A percentile compares a stretch with the other conserved stretches of the same genome.
Conservation (phyloP, 2,797 vertebrate species). For the Galago senegalensis region DNA sequence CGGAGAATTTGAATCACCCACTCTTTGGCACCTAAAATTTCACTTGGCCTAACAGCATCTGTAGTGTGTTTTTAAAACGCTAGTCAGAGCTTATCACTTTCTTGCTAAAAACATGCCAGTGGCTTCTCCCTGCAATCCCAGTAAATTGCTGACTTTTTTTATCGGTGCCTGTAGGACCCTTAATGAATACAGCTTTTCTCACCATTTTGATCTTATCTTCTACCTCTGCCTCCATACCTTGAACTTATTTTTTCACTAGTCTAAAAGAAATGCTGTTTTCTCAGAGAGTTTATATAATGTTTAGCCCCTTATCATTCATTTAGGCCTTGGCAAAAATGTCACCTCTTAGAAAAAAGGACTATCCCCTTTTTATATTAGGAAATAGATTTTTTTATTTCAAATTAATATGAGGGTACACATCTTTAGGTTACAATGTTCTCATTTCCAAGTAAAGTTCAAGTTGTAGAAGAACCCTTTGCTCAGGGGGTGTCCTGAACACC, state of each 20-base stretch:
- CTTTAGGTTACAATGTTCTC: too few species aligned
- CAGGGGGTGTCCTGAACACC: too few species aligned
- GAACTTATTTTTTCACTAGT: neutral
- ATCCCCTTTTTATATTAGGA: too few species aligned
- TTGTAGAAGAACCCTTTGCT: too few species aligned
- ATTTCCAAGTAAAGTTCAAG: too few species aligned
- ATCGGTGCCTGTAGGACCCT: neutral
- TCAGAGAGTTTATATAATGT: neutral
- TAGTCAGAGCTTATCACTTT: constrained; percentile 60
- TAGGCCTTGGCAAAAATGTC: neutral
- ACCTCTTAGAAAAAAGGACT: neutral
- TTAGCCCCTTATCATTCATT: neutral
- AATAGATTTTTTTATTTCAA: too few species aligned
- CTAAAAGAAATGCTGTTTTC: neutral
- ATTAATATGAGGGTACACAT: too few species aligned
- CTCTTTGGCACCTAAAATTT: constrained; percentile 79
- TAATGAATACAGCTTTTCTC: neutral
- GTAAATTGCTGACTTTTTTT: neutral
- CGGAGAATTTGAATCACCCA: constrained; percentile 73
- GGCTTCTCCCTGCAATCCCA: neutral
- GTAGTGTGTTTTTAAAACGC: constrained; percentile 54
- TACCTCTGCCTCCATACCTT: neutral
- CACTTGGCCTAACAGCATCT: constrained; percentile 74
- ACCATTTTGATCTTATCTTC: neutral
- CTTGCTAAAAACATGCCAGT: constrained; percentile 10